Evolutionary conservation across 2,113 vertebrate species (phyloP).

Genomic region (Psittacus erithacus): DNA sequence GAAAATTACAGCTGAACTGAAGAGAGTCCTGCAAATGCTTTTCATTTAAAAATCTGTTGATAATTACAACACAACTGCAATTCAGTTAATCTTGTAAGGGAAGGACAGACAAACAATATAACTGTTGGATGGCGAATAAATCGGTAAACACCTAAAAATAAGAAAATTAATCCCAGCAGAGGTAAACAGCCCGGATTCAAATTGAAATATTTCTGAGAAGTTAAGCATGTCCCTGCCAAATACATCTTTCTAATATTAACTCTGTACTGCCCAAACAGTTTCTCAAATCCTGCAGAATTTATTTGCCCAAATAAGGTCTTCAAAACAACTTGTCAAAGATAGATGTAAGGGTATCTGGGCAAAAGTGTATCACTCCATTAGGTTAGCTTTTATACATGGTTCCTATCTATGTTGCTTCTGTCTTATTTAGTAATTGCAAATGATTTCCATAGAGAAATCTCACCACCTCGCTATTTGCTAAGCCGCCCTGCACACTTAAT

Average conservation of each 20-base stretch:
- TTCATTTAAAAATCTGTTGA: slow-evolving; percentile 17
- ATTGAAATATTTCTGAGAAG: slow-evolving; percentile 3
- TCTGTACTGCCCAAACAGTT: background rate
- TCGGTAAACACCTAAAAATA: slow-evolving; percentile 8
- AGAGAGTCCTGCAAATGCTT: background rate
- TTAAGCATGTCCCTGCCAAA: background rate
- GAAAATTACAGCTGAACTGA: slow-evolving; percentile 19
- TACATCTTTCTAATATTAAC: background rate
- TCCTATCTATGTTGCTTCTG: background rate
- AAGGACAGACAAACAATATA: background rate
- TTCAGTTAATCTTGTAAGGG: background rate
- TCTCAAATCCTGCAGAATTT: background rate
- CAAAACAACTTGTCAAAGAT: background rate
- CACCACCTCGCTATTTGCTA: background rate
- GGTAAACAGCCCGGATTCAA: background rate
- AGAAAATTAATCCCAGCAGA: background rate
- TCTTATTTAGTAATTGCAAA: background rate
- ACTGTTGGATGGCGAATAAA: background rate
- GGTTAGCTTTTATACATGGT: background rate
- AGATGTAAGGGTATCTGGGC: background rate
- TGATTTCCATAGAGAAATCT: background rate
- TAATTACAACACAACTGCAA: background rate
- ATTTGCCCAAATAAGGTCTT: background rate
- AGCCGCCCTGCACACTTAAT: background rate
- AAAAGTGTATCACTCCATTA: background rate